Evolutionary conservation across 64 coral and sea anemone genomes (phyloP).

Genomic region (Montipora efflorescens): DNA sequence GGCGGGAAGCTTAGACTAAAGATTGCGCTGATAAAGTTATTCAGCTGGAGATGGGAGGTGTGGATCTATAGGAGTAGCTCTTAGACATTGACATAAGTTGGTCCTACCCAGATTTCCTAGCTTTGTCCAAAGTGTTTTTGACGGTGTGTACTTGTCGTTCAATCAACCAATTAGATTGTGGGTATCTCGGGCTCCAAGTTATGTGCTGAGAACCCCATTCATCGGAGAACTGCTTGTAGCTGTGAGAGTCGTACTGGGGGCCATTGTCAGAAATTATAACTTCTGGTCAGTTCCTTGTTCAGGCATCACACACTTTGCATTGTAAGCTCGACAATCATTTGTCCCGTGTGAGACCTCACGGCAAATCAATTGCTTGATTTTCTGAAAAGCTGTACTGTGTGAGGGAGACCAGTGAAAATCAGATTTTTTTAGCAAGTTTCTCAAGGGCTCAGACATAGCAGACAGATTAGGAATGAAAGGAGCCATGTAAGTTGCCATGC

Average conservation of each 20-base stretch:
- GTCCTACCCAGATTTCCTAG: constrained; percentile 14
- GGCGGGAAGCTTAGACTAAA: no score
- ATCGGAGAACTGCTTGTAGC: constrained; percentile 10
- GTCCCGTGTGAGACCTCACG: background rate
- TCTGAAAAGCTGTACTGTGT: no score
- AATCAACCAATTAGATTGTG: constrained; percentile 28
- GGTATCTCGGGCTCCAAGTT: constrained; percentile 38
- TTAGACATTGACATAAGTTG: background rate
- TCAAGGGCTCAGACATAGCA: constrained; percentile 35
- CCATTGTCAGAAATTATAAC: constrained; percentile 34
- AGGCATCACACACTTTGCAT: background rate
- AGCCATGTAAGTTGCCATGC: no score
- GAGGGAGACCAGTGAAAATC: no score
- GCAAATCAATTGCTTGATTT: no score
- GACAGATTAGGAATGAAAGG: background rate
- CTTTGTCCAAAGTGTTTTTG: constrained; percentile 23
- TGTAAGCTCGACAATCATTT: constrained; percentile 26
- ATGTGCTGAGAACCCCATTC: constrained; percentile 10
- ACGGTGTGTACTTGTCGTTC: constrained; percentile 16
- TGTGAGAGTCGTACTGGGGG: constrained; percentile 15
- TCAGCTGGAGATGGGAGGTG: no score
- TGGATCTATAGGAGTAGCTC: no score
- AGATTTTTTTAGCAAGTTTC: constrained; percentile 55
- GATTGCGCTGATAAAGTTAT: no score
- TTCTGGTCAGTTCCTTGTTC: constrained; percentile 29